Evolutionary conservation across 2,888 invertebrate species (phyloP).

Genomic region (Patella depressa): DNA sequence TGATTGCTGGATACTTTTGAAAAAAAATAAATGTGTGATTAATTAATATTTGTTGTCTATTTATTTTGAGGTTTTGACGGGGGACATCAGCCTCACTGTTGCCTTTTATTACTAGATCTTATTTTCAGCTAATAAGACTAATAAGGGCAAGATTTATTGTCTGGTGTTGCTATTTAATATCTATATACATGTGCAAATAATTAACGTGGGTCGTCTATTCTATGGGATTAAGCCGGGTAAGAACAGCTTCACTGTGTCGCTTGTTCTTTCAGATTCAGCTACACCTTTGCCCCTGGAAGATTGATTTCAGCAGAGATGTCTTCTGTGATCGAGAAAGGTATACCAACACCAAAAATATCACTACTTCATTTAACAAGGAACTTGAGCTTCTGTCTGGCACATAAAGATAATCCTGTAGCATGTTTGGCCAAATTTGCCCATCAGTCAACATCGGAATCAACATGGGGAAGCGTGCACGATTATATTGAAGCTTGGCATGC

Average conservation of each 20-base stretch:
- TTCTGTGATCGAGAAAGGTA: slow-evolving; percentile 32
- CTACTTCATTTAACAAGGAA: slow-evolving; percentile 36
- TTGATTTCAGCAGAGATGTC: slow-evolving; percentile 37
- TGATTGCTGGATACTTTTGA: too few relatives aligned
- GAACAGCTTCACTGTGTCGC: slow-evolving; percentile 1
- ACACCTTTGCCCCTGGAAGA: slow-evolving; percentile 33
- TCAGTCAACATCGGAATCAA: slow-evolving; percentile 26
- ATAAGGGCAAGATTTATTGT: too few relatives aligned
- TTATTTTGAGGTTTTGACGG: too few relatives aligned
- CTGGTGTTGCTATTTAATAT: too few relatives aligned
- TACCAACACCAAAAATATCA: slow-evolving; percentile 30
- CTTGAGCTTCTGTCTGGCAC: slow-evolving; percentile 36
- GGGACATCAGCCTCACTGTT: too few relatives aligned
- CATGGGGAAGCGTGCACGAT: slow-evolving; percentile 25
- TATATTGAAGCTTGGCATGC: slow-evolving; percentile 48
- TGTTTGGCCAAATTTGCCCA: slow-evolving; percentile 42
- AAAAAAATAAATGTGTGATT: too few relatives aligned
- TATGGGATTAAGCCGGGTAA: not conserved
- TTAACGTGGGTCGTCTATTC: too few relatives aligned
- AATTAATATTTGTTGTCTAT: too few relatives aligned
- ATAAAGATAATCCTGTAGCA: slow-evolving; percentile 37
- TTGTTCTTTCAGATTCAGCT: slow-evolving; percentile 28
- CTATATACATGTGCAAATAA: too few relatives aligned
- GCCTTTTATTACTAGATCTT: too few relatives aligned
- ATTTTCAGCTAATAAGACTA: too few relatives aligned